These are phyloP conservation scores for Poecile atricapillus DNA, from an alignment of 2,113 vertebrate species.

Conservation along the genomic window DNA sequence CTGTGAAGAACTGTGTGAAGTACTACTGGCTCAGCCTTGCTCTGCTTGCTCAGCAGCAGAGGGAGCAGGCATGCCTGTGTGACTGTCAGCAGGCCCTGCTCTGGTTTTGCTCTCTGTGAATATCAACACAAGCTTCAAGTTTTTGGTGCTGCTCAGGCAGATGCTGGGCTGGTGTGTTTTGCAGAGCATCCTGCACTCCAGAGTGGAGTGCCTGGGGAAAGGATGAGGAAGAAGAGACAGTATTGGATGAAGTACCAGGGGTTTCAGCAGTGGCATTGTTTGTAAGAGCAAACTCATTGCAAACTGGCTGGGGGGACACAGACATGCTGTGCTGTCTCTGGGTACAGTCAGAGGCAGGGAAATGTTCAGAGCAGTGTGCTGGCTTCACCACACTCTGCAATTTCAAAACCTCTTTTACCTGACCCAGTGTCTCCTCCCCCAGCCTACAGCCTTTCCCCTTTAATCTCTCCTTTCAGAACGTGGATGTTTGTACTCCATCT, in stretches of 20 bases:
- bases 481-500: background rate
- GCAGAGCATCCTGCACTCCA: background rate
- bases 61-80: background rate
- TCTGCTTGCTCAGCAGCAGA: background rate
- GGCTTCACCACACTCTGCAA: background rate
- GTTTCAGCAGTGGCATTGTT: background rate
- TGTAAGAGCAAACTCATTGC: fast-evolving
- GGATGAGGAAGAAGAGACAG: background rate
- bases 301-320: background rate
- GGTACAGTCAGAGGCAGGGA: background rate
- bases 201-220: fast-evolving
- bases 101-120: background rate
- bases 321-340: fast-evolving
- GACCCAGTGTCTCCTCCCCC: fast-evolving
- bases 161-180: background rate
- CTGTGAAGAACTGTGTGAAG: background rate
- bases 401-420: background rate
- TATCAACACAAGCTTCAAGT: background rate
- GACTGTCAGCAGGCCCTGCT: background rate
- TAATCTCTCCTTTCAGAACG: background rate
- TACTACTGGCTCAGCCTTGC: background rate
- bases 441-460: background rate
- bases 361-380: background rate
- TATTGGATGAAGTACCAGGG: background rate
- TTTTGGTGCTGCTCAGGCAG: background rate